Base-by-base conservation (phyloP, 1,140 invertebrate species). In the Protaetia brevitarsis region DNA sequence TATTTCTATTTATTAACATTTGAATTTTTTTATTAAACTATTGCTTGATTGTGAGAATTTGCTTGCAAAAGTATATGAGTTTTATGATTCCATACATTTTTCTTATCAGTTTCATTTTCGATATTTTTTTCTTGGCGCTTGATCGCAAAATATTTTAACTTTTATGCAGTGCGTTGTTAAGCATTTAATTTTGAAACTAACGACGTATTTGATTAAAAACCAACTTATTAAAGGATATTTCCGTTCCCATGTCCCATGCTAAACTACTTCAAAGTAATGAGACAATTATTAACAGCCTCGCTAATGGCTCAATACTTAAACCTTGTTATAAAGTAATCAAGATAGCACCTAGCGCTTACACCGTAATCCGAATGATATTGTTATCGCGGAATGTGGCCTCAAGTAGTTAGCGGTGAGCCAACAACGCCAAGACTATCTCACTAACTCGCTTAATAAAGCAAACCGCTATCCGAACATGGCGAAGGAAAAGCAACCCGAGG, bases 321-420 rank as follows among this genome's bases (percentile, higher is more conserved):
- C 68, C 71, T 70, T 66, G 65, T 72, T 72, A 70, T 68, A 68
- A 70, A 68, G 71, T 66, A 72, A 72, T 72, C 71, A 70, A 72
- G 71, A 70, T 68, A 68, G 63, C 64, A 70, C 59, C 66, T 65
- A 51, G 60, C 63, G 65, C 51, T 64, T 64, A 51, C 13, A 51
- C 41, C 56, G 62, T 69, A 65, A 71, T 67, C 68, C 56, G 65
- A 66, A 69, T 72, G 68, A 73, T 68, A 70, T 72, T 73, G 71
- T 72, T 69, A 69, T 71, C 69, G 63, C 65, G 65, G 31, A 72
- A 70, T 69, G 66, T 59, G 57, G 41, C 26, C 57, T 31, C 10
- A 59, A 59, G 57, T 69, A 72, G 67, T 68, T 68, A 66, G 63
- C 68, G 65, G 63, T 41, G 58, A 68, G 56, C 45, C 56, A 31